Evolutionary conservation across 2,113 vertebrate species (phyloP).

Genomic region (Pterocles gutturalis): DNA sequence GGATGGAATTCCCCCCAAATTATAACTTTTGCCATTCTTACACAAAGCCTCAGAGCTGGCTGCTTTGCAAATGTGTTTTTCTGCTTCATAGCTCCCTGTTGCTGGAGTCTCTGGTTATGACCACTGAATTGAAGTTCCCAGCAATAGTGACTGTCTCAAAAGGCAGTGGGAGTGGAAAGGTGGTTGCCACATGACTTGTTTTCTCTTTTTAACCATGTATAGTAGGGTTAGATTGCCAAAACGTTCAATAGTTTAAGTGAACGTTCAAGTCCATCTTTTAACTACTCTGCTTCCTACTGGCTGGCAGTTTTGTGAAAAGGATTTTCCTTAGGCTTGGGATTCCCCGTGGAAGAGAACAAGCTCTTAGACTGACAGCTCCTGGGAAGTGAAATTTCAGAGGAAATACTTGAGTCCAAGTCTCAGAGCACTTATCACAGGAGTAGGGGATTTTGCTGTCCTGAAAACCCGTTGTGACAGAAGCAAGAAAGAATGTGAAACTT

Average conservation of each 20-base stretch:
- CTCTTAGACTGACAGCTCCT: not conserved
- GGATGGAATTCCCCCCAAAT: not conserved
- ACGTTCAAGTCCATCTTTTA: not conserved
- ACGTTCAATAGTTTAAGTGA: not conserved
- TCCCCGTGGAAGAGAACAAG: not conserved
- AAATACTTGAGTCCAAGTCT: slow-evolving; percentile 7
- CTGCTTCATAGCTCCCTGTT: not conserved
- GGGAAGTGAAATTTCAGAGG: not conserved
- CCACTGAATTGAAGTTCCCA: not conserved
- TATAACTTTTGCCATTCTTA: not conserved
- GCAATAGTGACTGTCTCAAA: not conserved
- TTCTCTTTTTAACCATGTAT: not conserved
- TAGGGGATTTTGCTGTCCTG: slow-evolving; percentile 38
- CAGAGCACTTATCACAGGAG: not conserved
- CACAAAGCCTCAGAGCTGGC: not conserved
- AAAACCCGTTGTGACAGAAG: slow-evolving; percentile 29
- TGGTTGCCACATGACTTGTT: not conserved
- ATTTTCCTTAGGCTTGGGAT: not conserved
- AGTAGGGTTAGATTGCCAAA: not conserved
- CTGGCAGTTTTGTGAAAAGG: not conserved
- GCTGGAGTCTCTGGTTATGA: not conserved
- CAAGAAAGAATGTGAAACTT: slow-evolving; percentile 58
- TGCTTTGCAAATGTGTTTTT: not conserved
- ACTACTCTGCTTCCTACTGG: not conserved
- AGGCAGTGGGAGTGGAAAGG: not conserved